Evolutionary conservation across 2,113 vertebrate genomes (phyloP).

Genomic region (Mastomys natalensis): DNA sequence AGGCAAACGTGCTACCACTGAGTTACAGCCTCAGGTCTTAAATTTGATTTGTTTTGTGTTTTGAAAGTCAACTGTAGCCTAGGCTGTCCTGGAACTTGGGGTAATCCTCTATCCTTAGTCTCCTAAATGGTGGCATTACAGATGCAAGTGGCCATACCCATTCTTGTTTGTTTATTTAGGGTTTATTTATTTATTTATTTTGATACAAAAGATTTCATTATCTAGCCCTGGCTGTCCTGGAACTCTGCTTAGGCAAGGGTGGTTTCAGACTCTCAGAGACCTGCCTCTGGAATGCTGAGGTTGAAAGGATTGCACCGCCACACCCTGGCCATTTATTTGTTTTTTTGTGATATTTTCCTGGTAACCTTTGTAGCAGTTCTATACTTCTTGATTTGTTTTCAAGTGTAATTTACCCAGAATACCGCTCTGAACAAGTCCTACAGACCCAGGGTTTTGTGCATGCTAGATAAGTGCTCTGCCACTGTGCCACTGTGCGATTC

Average conservation of each 20-base stretch:
- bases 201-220: not conserved
- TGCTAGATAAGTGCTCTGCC: too few relatives aligned
- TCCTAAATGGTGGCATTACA: not conserved
- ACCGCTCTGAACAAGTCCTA: not conserved
- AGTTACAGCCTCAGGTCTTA: not conserved
- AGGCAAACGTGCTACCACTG: not conserved
- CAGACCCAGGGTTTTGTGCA: not conserved
- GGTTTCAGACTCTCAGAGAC: not conserved
- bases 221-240: not conserved
- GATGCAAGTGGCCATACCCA: not conserved
- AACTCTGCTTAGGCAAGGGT: not conserved
- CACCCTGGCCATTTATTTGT: not conserved
- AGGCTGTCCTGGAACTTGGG: not conserved
- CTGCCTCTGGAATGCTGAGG: not conserved
- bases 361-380: not conserved
- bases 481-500: not conserved
- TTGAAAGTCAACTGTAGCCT: not conserved
- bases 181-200: not conserved
- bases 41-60: not conserved
- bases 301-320: not conserved
- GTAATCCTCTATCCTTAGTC: not conserved
- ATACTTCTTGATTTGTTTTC: not conserved
- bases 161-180: not conserved
- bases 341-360: not conserved
- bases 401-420: not conserved